Evolutionary conservation across 2,888 invertebrate genomes (phyloP).

Genomic region (Phyllotreta striolata): DNA sequence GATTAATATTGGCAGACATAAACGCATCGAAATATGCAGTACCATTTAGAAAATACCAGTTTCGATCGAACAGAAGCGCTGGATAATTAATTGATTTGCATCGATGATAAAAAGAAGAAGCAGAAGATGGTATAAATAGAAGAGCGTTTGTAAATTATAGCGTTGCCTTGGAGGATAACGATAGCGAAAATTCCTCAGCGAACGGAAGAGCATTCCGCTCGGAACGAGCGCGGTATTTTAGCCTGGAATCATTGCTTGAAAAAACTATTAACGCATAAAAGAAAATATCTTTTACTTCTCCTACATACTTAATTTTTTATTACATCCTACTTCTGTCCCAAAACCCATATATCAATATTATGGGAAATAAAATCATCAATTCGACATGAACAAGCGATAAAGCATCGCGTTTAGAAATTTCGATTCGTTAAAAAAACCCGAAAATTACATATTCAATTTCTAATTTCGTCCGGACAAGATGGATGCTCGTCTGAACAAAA

Average conservation of each 20-base stretch:
- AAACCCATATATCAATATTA: no score
- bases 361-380: no score
- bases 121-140: slow-evolving; percentile 36
- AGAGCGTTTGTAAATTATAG: slow-evolving; percentile 25
- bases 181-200: slow-evolving; percentile 27
- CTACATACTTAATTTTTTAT: no score
- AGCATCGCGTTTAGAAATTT: background rate
- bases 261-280: no score
- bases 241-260: background rate
- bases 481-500: background rate
- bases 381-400: no score
- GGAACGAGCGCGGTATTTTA: slow-evolving; percentile 1
- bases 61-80: slow-evolving; percentile 39
- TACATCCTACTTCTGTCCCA: no score
- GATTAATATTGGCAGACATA: slow-evolving; percentile 44
- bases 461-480: slow-evolving; percentile 10
- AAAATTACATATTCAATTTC: slow-evolving; percentile 19
- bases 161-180: slow-evolving; percentile 25
- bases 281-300: no score
- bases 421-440: slow-evolving; percentile 5
- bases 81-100: slow-evolving; percentile 41
- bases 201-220: slow-evolving; percentile 26
- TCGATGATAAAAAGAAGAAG: background rate
- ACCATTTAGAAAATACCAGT: slow-evolving; percentile 40
- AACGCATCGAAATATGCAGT: slow-evolving; percentile 43